Evolutionary conservation across 2,797 vertebrate genomes (phyloP).

Genomic region (Aplochiton taeniatus): DNA sequence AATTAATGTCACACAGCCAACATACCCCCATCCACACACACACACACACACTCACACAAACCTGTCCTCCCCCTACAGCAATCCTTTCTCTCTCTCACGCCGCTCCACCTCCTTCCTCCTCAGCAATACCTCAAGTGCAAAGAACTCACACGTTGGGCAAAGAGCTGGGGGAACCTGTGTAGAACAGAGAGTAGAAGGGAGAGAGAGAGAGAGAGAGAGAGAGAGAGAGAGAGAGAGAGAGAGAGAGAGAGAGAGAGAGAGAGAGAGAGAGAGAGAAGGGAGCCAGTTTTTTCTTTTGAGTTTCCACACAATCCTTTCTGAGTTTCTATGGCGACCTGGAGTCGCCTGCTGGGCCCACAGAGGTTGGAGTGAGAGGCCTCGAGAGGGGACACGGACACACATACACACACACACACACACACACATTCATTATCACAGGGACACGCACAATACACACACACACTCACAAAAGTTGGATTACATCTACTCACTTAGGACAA

Average conservation of each 20-base stretch:
- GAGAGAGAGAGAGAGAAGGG: constrained; percentile 36
- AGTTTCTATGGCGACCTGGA: constrained; percentile 78
- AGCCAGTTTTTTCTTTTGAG: constrained; percentile 70
- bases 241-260: constrained; percentile 45
- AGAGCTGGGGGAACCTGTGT: constrained; percentile 31
- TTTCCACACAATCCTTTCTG: constrained; percentile 64
- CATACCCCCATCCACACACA: constrained; percentile 19
- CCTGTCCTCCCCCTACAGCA: not conserved
- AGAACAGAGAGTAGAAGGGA: constrained; percentile 9
- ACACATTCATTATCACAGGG: not conserved
- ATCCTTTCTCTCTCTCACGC: not conserved
- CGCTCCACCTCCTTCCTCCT: not conserved
- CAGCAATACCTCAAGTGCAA: not conserved
- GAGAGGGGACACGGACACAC: not conserved
- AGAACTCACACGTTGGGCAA: not conserved
- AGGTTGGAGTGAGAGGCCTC: constrained; percentile 64
- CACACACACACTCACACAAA: constrained; percentile 7
- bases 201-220: not conserved
- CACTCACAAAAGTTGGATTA: not conserved
- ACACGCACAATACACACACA: constrained; percentile 1
- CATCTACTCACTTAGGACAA: too few species aligned
- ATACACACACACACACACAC: not conserved
- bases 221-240: constrained; percentile 57
- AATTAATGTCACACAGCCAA: constrained; percentile 1
- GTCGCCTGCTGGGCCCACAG: constrained; percentile 73